Evolutionary conservation across 2,888 invertebrate genomes (phyloP).

Genomic region (Ectemnius continuus): DNA sequence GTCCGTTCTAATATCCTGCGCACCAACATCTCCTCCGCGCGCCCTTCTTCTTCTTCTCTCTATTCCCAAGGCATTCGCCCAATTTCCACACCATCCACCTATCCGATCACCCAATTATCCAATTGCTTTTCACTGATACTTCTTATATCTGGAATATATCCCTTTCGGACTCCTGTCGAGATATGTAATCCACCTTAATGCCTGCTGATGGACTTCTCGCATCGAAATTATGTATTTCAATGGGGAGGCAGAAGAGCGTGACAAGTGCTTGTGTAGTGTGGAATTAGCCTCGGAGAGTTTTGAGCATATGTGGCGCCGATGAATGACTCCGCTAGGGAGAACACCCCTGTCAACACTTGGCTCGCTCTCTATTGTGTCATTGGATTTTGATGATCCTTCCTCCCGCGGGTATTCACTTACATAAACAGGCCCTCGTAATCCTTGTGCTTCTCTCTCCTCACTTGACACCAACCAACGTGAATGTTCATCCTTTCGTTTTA

Average conservation of each 20-base stretch:
- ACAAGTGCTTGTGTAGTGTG: too few species aligned
- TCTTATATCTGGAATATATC: too few species aligned
- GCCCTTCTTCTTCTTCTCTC: too few species aligned
- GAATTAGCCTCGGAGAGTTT: too few species aligned
- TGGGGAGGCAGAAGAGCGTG: neutral
- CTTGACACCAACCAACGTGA: slow-evolving; percentile 45
- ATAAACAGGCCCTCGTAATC: slow-evolving; percentile 63
- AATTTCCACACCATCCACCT: too few species aligned
- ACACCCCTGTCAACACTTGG: slow-evolving; percentile 52
- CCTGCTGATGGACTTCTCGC: neutral
- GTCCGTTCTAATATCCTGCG: too few species aligned
- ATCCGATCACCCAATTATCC: too few species aligned
- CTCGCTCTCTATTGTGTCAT: slow-evolving; percentile 66
- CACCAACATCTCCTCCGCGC: too few species aligned
- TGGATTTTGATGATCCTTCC: slow-evolving; percentile 71
- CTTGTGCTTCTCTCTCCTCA: slow-evolving; percentile 41
- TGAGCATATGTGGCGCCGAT: slow-evolving; percentile 58
- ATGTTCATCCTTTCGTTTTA: slow-evolving; percentile 53
- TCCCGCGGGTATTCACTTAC: slow-evolving; percentile 48
- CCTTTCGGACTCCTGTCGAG: too few species aligned
- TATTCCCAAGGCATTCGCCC: too few species aligned
- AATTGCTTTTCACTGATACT: too few species aligned
- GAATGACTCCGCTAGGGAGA: slow-evolving; percentile 21
- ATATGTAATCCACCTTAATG: neutral
- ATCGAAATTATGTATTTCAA: neutral